Conservation (phyloP, 2,888 invertebrate genomes). For the Cephus nigrinus region DNA sequence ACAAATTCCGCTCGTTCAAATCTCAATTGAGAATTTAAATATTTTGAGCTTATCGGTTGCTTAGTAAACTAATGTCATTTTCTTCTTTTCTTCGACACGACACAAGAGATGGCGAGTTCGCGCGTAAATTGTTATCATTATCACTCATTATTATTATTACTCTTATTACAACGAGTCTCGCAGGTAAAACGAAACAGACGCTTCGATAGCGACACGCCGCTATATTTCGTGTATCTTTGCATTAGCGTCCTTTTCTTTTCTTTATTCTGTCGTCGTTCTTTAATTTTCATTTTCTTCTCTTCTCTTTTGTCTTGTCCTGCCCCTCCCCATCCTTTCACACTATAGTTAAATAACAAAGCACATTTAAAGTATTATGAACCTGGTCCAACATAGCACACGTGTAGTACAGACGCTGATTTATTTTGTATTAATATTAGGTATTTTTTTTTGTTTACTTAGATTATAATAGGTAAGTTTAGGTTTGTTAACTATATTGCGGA, state of each 20-base stretch:
- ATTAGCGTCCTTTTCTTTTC: neutral
- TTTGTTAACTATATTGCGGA: constrained; percentile 39
- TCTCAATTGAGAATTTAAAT: constrained; percentile 18
- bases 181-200: neutral
- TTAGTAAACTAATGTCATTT: constrained; percentile 27
- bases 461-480: constrained; percentile 48
- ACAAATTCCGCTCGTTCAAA: constrained; percentile 25
- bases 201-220: neutral
- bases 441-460: constrained; percentile 41
- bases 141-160: neutral
- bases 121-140: neutral
- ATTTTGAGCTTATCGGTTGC: constrained; percentile 32
- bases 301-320: neutral
- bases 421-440: constrained; percentile 45
- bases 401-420: constrained; percentile 52
- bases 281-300: neutral
- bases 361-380: constrained; percentile 49
- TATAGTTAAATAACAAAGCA: constrained; percentile 44
- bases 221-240: neutral
- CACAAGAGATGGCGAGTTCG: neutral
- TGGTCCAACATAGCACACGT: constrained; percentile 56
- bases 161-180: neutral
- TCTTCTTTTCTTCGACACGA: constrained; percentile 6
- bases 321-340: neutral
- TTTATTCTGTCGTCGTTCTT: neutral